phyloP scores from a whole-genome alignment of 2,888 invertebrate species.

The Mayetiola destructor region DNA sequence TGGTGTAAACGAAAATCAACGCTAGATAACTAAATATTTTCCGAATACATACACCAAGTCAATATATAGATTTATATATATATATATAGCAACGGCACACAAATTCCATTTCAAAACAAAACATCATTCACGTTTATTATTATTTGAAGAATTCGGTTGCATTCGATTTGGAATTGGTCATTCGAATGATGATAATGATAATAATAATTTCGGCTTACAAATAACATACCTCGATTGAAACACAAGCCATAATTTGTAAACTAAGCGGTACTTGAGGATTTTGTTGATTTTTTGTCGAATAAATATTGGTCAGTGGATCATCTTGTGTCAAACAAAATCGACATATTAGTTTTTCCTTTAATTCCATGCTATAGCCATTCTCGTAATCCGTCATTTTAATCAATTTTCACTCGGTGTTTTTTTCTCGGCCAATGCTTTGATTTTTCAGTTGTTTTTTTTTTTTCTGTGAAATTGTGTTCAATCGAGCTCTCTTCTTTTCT shows the following conservation, averaged over 20 bases:
- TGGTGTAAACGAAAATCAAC: neutral
- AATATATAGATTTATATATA: no score
- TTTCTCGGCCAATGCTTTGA: no score
- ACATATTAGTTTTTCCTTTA: slow-evolving; percentile 52
- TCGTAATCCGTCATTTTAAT: neutral
- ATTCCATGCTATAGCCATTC: slow-evolving; percentile 37
- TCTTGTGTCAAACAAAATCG: slow-evolving; percentile 58
- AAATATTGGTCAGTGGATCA: slow-evolving; percentile 49
- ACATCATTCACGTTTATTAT: no score
- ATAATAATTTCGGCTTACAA: neutral
- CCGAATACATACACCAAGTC: neutral
- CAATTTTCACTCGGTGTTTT: neutral
- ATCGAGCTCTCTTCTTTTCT: no score
- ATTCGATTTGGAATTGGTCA: neutral
- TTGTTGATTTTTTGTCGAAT: slow-evolving; percentile 41
- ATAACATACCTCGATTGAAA: slow-evolving; percentile 56
- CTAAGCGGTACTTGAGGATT: slow-evolving; percentile 51
- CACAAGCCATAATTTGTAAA: slow-evolving; percentile 61
- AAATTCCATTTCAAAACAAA: no score
- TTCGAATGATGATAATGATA: neutral
- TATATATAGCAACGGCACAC: no score
- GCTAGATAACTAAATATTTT: slow-evolving; percentile 6
- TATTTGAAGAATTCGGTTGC: neutral
- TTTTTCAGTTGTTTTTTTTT: no score
- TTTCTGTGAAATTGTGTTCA: no score